phyloP scores from a whole-genome alignment of 2,888 invertebrate genomes.

The Plagodis dolabraria region DNA sequence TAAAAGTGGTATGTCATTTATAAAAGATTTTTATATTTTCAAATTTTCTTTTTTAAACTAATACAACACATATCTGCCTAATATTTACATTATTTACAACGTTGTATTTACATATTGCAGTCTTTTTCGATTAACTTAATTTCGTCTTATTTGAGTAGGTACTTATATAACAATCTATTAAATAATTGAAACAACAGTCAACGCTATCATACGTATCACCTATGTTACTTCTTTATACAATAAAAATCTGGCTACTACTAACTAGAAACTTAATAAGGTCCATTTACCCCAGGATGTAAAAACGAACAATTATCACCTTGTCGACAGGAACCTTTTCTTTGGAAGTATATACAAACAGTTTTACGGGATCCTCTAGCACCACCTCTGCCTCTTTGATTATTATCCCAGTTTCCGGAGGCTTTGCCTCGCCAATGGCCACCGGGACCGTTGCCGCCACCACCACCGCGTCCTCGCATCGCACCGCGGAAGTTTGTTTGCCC shows the following conservation, averaged over 20 bases:
- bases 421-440: slow-evolving; percentile 82
- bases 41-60: slow-evolving; percentile 20
- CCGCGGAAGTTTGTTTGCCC: slow-evolving; percentile 63
- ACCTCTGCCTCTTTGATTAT: slow-evolving; percentile 75
- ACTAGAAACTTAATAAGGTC: slow-evolving; percentile 68
- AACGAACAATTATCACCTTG: slow-evolving; percentile 93
- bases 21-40: slow-evolving; percentile 14
- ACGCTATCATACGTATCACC: slow-evolving; percentile 19
- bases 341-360: slow-evolving; percentile 90
- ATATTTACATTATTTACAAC: slow-evolving; percentile 27
- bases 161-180: slow-evolving; percentile 29
- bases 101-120: slow-evolving; percentile 58
- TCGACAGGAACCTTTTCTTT: slow-evolving; percentile 92
- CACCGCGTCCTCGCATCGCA: slow-evolving; percentile 83
- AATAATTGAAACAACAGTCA: slow-evolving; percentile 28
- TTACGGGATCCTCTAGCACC: slow-evolving; percentile 82
- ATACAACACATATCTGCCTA: neutral
- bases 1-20: no score
- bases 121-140: slow-evolving; percentile 53
- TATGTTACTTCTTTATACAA: slow-evolving; percentile 25
- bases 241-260: slow-evolving; percentile 1
- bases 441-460: slow-evolving; percentile 60
- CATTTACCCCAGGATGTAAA: slow-evolving; percentile 90
- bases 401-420: slow-evolving; percentile 76
- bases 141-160: slow-evolving; percentile 16